Percentiles rank a stretch among this genome's conserved stretches.
Evolutionary conservation across 1,140 invertebrate species (phyloP).

Genomic region (Trialeurodes vaporariorum): DNA sequence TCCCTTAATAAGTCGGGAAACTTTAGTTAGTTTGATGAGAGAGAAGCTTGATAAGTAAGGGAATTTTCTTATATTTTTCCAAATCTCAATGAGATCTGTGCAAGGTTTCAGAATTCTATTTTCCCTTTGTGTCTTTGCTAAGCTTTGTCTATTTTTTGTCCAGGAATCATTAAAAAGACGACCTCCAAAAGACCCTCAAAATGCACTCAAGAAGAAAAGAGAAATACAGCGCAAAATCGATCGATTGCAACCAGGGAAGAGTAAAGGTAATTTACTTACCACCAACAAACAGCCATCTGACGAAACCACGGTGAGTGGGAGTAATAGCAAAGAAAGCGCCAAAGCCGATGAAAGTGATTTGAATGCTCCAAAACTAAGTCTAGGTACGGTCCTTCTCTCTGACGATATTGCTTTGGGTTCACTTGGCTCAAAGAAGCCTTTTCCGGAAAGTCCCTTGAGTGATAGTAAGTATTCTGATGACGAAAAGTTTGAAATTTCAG

Average conservation of each 20-base stretch:
- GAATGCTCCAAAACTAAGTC: constrained; percentile 52
- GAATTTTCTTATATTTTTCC: too few relatives aligned
- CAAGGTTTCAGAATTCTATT: too few relatives aligned
- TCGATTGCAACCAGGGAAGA: constrained; percentile 66
- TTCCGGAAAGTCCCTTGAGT: constrained; percentile 19
- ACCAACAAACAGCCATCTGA: constrained; percentile 15
- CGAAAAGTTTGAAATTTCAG: constrained; percentile 16
- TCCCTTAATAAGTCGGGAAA: too few relatives aligned
- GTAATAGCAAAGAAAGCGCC: background rate
- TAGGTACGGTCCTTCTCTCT: constrained; percentile 62
- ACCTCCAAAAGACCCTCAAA: constrained; percentile 22
- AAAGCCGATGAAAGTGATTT: constrained; percentile 2
- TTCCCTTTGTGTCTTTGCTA: too few relatives aligned
- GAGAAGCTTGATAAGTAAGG: too few relatives aligned
- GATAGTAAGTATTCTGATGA: constrained; percentile 19
- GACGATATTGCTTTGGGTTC: constrained; percentile 30
- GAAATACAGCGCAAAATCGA: constrained; percentile 72
- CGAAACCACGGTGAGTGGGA: constrained; percentile 3
- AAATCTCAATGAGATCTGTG: too few relatives aligned
- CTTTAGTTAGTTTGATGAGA: too few relatives aligned
- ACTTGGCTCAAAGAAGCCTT: constrained; percentile 17
- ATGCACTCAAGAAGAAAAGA: constrained; percentile 39
- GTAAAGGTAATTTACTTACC: constrained; percentile 65
- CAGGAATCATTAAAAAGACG: constrained; percentile 23
- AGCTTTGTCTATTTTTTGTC: constrained; percentile 18